A percentile compares a stretch with the other conserved stretches of the same genome.
Conservation (phyloP, 1,140 invertebrate species). For the Bombus difficillimus region DNA sequence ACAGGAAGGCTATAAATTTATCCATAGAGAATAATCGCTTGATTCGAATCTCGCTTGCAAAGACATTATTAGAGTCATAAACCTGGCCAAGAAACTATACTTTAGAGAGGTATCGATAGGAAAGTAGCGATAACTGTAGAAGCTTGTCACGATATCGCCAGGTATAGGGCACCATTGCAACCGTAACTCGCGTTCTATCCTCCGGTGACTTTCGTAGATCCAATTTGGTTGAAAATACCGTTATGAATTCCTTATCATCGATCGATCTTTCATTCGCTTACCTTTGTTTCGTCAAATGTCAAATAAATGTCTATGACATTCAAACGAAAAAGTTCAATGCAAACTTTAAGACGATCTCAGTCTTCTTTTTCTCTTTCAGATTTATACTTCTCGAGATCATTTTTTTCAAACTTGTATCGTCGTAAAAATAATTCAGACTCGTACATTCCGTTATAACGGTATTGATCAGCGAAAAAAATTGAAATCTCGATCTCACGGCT, state of each 20-base stretch:
- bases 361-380: neutral
- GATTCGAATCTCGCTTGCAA: neutral
- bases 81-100: slow-evolving; percentile 2
- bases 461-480: too few species aligned
- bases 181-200: slow-evolving; percentile 1
- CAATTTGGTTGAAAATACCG: neutral
- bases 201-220: neutral
- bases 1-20: neutral
- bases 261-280: neutral
- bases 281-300: neutral
- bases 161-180: slow-evolving; percentile 3
- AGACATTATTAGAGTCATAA: neutral
- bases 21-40: neutral
- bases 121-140: slow-evolving; percentile 37
- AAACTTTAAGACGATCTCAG: too few species aligned
- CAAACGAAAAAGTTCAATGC: fast-evolving
- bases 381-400: neutral
- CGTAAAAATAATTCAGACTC: too few species aligned
- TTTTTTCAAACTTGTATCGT: too few species aligned
- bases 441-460: too few species aligned
- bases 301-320: neutral
- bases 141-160: slow-evolving; percentile 37
- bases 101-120: slow-evolving; percentile 8
- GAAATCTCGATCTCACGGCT: too few species aligned
- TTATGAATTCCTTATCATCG: neutral